Evolutionary conservation across 1,140 invertebrate genomes (phyloP), one percentile per base, ranked within the genome.

Genomic region (Hycleus cichorii): DNA sequence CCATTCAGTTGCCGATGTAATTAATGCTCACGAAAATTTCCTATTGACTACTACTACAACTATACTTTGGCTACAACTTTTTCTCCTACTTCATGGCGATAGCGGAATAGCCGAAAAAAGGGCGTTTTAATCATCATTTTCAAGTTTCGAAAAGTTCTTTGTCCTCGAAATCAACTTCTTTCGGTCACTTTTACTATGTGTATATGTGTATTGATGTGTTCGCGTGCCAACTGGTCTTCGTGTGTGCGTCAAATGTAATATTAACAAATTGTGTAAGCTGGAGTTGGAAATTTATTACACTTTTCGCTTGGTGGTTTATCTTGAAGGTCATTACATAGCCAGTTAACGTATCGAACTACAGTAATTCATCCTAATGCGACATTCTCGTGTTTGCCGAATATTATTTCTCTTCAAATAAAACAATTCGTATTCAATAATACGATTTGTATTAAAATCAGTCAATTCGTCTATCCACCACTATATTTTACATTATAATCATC

Each of bases 361-460:
- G 43, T 47, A 51, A 52, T 60, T 59, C 50, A 49, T 58, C 55
- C 45, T 63, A 63, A 63, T 63, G 62, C 52, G 58, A 59, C 58
- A 60, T 60, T 60, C 47, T 63, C 62, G 59, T 63, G 62, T 63
- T 60, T 32, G 50, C 47, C 42, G 58, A 50, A 55, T 52, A 63
- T 63, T 63, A 52, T 12, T 32, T 32, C 32, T 32, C 39, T 26
- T 42, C 5, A 53, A 45, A 42, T 32, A 27, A 53, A 53, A 53
- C 42, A 53, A 53, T 45, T 32, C 32, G 32, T 32, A 32, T 7
- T 18, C 4, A 50, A 40, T 50, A 18, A 18, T 39, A 38, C 12
- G 25, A 18, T 38, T 50, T 18, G 39, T 32, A 32, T 32, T 32
- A 32, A 32, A 44, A 44, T 44, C 43, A 6, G 43, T 5, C 18